phyloP scores from a whole-genome alignment of 2,797 vertebrate genomes.

The Xenentodon cancila region DNA sequence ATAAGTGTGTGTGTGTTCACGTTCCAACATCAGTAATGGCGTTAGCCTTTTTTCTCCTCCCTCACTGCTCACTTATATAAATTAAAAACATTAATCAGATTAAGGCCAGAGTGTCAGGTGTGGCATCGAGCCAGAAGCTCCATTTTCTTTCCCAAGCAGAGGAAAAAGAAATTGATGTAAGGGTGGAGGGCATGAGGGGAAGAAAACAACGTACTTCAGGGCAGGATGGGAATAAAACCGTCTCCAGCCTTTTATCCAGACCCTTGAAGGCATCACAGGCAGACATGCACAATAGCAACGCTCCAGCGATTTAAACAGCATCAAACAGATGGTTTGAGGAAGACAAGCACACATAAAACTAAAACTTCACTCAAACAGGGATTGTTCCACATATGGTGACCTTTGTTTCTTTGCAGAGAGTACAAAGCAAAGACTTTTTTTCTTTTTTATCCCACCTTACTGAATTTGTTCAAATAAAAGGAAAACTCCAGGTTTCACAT shows the following conservation, averaged over 20 bases:
- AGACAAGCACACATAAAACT: background rate
- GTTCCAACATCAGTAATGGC: conserved; percentile 31
- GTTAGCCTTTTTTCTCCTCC: conserved; percentile 16
- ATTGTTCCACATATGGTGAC: too few relatives aligned
- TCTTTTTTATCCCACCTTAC: too few relatives aligned
- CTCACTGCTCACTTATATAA: conserved; percentile 83
- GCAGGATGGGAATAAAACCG: conserved; percentile 11
- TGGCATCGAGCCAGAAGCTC: conserved; percentile 74
- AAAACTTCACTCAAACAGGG: background rate
- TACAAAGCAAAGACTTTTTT: too few relatives aligned
- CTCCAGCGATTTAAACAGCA: background rate
- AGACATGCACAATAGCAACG: background rate
- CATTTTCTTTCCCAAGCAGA: conserved; percentile 61
- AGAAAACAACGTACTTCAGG: conserved; percentile 19
- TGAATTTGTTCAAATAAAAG: too few relatives aligned
- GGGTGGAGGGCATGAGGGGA: background rate
- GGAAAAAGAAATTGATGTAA: conserved; percentile 13
- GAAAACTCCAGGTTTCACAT: too few relatives aligned
- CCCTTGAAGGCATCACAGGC: background rate
- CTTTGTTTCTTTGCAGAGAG: too few relatives aligned
- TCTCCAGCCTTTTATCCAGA: background rate
- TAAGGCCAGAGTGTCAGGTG: conserved; percentile 77
- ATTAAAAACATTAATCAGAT: conserved; percentile 88
- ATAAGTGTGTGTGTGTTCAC: conserved; percentile 3
- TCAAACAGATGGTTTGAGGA: background rate